Conservation (phyloP, 1,140 invertebrate genomes). For the Apocrypta bakeri region DNA sequence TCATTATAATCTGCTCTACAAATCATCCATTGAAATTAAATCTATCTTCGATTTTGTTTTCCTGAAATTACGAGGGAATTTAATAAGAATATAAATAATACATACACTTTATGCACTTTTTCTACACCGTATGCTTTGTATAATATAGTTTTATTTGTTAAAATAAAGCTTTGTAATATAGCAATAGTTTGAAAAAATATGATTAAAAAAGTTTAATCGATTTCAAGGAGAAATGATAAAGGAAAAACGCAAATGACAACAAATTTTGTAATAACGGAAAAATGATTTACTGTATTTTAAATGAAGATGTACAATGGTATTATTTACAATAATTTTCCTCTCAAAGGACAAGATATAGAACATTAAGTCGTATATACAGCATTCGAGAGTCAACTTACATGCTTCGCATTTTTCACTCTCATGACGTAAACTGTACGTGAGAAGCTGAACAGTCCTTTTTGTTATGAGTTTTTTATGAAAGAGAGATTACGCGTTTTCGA, state of each 20-base stretch:
- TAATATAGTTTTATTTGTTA: too few relatives aligned
- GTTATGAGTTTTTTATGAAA: neutral
- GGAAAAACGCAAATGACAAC: neutral
- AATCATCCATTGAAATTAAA: neutral
- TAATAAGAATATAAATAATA: too few relatives aligned
- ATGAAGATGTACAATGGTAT: conserved; percentile 55
- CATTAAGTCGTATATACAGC: conserved; percentile 59
- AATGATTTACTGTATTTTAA: conserved; percentile 54
- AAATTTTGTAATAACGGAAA: conserved; percentile 13
- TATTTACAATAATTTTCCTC: conserved; percentile 57
- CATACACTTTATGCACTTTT: too few relatives aligned
- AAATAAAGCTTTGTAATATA: too few relatives aligned
- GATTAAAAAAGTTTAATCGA: neutral
- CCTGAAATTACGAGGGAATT: neutral
- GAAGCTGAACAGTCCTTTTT: neutral
- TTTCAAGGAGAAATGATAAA: neutral
- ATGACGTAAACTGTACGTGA: neutral
- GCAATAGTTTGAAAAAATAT: too few relatives aligned
- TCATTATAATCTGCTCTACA: neutral
- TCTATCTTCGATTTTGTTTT: neutral
- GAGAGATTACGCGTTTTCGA: neutral
- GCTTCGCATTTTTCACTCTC: neutral
- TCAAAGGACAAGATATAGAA: conserved; percentile 53
- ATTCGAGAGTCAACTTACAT: conserved; percentile 41
- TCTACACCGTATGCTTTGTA: too few relatives aligned